phyloP scores from a whole-genome alignment of 1,140 invertebrate species.

The Platorchestia sp. region DNA sequence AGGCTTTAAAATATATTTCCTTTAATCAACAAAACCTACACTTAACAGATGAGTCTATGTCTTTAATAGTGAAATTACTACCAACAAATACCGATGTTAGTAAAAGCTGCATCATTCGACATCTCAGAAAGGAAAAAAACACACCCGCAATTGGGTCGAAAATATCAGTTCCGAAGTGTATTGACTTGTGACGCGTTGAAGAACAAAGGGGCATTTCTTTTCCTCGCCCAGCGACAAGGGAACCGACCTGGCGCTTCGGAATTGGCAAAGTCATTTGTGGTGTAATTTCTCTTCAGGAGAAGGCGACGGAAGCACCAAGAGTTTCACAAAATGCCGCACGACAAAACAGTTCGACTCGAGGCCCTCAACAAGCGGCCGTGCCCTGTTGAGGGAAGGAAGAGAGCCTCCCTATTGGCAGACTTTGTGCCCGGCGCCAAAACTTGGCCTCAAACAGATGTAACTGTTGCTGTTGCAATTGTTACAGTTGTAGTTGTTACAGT shows the following conservation, averaged over 20 bases:
- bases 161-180: neutral
- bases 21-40: no score
- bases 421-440: no score
- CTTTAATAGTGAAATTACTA: neutral
- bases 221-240: neutral
- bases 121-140: neutral
- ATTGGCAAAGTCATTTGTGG: neutral
- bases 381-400: neutral
- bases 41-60: no score
- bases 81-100: neutral
- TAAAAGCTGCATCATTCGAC: neutral
- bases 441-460: no score
- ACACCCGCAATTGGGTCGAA: no score
- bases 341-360: neutral
- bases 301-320: neutral
- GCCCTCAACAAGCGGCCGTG: neutral
- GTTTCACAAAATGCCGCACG: neutral
- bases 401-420: neutral
- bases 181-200: neutral
- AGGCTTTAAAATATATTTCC: no score
- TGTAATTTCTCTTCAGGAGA: neutral
- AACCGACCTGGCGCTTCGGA: neutral
- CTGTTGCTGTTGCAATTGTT: no score
- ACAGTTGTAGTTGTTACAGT: no score
- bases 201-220: neutral